Evolutionary conservation across 2,113 vertebrate species (phyloP).

Genomic region (Aptenodytes forsteri): DNA sequence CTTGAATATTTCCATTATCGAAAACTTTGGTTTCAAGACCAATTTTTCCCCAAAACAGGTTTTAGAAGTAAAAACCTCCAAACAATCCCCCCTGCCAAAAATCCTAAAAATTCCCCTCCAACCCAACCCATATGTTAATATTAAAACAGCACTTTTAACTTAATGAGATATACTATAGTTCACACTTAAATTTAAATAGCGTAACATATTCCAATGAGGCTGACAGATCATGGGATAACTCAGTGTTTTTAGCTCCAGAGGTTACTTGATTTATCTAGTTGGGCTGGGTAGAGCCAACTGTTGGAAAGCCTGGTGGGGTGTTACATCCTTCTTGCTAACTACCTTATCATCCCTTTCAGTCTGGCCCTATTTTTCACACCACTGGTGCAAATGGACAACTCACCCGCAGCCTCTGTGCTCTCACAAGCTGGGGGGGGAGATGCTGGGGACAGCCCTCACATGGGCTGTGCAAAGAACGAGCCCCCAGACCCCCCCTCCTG

Average conservation of each 20-base stretch:
- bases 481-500: neutral
- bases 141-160: neutral
- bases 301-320: neutral
- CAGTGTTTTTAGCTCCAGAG: neutral
- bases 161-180: neutral
- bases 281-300: neutral
- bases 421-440: neutral
- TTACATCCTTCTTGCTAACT: neutral
- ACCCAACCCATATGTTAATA: neutral
- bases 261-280: neutral
- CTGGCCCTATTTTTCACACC: neutral
- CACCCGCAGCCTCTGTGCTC: fast-evolving
- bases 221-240: neutral
- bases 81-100: neutral
- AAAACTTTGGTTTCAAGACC: neutral
- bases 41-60: neutral
- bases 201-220: neutral
- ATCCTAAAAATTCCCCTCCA: neutral
- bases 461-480: neutral
- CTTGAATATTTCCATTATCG: neutral
- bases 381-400: neutral
- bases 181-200: neutral
- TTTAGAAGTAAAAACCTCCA: neutral
- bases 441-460: neutral
- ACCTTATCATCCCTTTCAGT: neutral